A percentile compares a stretch with the other conserved stretches of the same genome.
Evolutionary conservation across 2,888 invertebrate genomes (phyloP).

Genomic region (Catonia carolina): DNA sequence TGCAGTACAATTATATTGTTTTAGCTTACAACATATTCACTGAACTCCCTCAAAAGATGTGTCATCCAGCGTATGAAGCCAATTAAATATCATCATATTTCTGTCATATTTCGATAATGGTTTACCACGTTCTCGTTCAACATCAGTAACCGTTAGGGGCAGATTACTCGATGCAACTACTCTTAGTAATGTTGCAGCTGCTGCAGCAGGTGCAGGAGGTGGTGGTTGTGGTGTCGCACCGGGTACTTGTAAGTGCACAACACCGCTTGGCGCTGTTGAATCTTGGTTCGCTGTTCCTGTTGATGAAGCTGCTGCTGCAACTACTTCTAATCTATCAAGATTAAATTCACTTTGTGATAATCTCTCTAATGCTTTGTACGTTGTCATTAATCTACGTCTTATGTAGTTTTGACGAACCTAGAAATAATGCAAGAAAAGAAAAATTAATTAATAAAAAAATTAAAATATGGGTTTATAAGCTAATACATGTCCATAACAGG

Average conservation of each 20-base stretch:
- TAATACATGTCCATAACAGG: too few species aligned
- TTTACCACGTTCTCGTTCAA: slow-evolving; percentile 73
- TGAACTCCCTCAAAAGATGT: slow-evolving; percentile 33
- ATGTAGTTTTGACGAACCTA: slow-evolving; percentile 77
- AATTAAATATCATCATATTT: slow-evolving; percentile 95
- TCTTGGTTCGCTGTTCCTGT: slow-evolving; percentile 33
- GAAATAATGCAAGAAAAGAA: slow-evolving; percentile 23
- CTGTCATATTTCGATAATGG: slow-evolving; percentile 82
- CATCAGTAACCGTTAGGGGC: slow-evolving; percentile 66
- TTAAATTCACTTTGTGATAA: slow-evolving; percentile 82
- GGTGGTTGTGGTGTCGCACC: slow-evolving; percentile 31
- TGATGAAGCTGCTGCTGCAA: slow-evolving; percentile 48
- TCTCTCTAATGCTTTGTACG: slow-evolving; percentile 71
- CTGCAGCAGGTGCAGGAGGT: slow-evolving; percentile 20
- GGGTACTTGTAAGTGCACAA: slow-evolving; percentile 43
- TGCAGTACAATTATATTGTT: too few species aligned
- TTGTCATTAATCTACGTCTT: slow-evolving; percentile 65
- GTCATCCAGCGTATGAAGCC: slow-evolving; percentile 83
- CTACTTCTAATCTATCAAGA: slow-evolving; percentile 62
- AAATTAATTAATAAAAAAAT: not conserved
- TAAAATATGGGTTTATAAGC: too few species aligned
- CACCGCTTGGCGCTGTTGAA: slow-evolving; percentile 36
- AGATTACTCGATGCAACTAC: slow-evolving; percentile 39
- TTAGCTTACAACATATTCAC: too few species aligned
- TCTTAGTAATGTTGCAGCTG: slow-evolving; percentile 26